Percentiles rank a stretch among this genome's conserved stretches.
phyloP scores from a whole-genome alignment of 1,140 invertebrate species.

The Rhopalosiphum padi region DNA sequence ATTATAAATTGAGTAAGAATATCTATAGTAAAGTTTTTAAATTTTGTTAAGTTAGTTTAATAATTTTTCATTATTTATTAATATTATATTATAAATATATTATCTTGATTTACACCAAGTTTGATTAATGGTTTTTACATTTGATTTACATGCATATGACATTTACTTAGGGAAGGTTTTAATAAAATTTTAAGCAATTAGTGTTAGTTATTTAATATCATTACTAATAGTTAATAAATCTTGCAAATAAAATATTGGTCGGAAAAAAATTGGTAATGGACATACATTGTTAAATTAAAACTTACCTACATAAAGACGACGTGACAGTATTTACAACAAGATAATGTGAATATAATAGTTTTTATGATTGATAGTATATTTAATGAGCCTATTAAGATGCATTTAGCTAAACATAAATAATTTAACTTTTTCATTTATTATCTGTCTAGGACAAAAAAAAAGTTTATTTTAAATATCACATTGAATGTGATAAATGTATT shows the following conservation, averaged over 20 bases:
- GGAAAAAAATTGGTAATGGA: background rate
- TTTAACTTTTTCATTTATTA: background rate
- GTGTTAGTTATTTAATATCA: background rate
- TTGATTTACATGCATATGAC: background rate
- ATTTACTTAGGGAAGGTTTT: background rate
- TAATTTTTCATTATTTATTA: background rate
- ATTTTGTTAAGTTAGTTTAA: background rate
- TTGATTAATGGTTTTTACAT: background rate
- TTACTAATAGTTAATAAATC: background rate
- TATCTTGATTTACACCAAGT: background rate
- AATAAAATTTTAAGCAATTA: background rate
- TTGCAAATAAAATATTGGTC: slow-evolving; percentile 7
- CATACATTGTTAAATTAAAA: background rate
- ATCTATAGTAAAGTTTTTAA: background rate
- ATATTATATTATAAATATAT: background rate
- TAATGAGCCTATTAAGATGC: background rate
- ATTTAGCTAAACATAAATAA: background rate
- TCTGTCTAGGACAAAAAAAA: background rate
- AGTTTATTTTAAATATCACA: background rate
- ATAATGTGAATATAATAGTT: background rate
- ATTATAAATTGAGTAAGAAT: background rate
- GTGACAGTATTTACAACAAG: background rate
- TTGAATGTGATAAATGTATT: background rate
- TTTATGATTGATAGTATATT: background rate
- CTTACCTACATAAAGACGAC: slow-evolving; percentile 30